Evolutionary conservation across 2,888 invertebrate species (phyloP), one percentile per base, ranked within the genome.

Genomic region (Julus scanicus): DNA sequence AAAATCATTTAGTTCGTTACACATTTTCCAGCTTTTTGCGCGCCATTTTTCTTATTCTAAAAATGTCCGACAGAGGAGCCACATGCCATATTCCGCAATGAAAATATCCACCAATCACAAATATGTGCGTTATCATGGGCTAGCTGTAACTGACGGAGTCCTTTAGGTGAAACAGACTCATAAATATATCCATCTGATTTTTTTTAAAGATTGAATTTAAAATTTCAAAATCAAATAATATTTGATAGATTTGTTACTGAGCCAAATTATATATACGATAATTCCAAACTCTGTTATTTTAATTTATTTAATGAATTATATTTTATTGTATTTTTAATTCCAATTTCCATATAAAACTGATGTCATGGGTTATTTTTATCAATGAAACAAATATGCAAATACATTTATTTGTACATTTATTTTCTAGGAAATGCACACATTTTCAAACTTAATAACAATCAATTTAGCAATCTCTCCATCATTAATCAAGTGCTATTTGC

Each of bases 41-140:
- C 80, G 80, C 80, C 80, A 80, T 80, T 80, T 80, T 80, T 80
- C 80, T 80, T 80, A 80, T 80, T 80, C 80, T 20, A 29, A 80
- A 37, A 80, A 80, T 80, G 80, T 37, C 80, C 80, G 37, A 37
- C 29, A 37, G 80, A 9, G 80, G 80, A 4, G 80, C 80, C 37
- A 80, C 20, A 80, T 80, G 6, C 44, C 3, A 44, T 44, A 44
- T 44, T 44, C 44, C 4, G 3, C 6, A 44, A 44, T 15, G 5
- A 29, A 71, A 13, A 6, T 13, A 80, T 80, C 80, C 3, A 37
- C 80, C 80, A 80, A 80, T 80, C 80, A 37, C 8, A 80, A 29
- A 11, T 13, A 80, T 37, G 80, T 80, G 13, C 4, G 37, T 80
- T 13, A 4, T 37, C 37, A 80, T 37, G 80, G 13, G 0, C 8